These are phyloP conservation scores for Andrena hattorfiana DNA, from an alignment of 2,888 invertebrate genomes.

Conservation along the genomic window DNA sequence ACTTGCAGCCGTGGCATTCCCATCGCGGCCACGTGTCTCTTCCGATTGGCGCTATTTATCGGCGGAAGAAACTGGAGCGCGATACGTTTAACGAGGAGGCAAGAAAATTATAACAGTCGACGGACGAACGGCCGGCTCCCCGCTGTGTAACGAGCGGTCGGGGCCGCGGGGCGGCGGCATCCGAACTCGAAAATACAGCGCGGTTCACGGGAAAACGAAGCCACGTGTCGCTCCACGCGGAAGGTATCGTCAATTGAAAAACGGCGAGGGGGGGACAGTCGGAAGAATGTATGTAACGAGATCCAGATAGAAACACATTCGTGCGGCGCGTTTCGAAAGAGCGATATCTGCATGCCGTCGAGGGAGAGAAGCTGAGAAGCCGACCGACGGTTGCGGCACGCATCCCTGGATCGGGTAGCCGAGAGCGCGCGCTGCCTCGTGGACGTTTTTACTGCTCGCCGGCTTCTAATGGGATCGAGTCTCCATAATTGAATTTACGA, in stretches of 20 bases:
- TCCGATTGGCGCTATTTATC: conserved; percentile 49
- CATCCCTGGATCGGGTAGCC: conserved; percentile 50
- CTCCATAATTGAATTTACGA: conserved; percentile 71
- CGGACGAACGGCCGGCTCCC: background rate
- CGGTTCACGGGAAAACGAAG: conserved; percentile 15
- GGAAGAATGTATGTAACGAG: conserved; percentile 47
- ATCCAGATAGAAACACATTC: conserved; percentile 40
- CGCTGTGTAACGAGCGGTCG: background rate
- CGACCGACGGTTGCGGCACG: conserved; percentile 58
- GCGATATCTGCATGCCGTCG: conserved; percentile 59
- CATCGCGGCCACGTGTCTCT: conserved; percentile 59
- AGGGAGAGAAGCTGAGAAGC: conserved; percentile 26
- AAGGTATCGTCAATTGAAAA: conserved; percentile 58
- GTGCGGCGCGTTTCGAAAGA: conserved; percentile 49
- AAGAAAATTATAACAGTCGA: conserved; percentile 15
- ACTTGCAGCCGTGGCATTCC: conserved; percentile 49
- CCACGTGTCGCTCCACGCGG: conserved; percentile 5
- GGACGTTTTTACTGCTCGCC: conserved; percentile 60
- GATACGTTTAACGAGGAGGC: background rate
- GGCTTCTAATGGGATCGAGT: conserved; percentile 67
- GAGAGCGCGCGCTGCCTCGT: conserved; percentile 11
- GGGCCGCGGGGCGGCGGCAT: background rate
- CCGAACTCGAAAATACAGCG: background rate
- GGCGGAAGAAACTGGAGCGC: conserved; percentile 30
- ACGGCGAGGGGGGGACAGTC: conserved; percentile 48